A percentile compares a stretch with the other conserved stretches of the same genome.
Conservation (phyloP, 1,140 invertebrate species). For the Anastatus disparis region DNA sequence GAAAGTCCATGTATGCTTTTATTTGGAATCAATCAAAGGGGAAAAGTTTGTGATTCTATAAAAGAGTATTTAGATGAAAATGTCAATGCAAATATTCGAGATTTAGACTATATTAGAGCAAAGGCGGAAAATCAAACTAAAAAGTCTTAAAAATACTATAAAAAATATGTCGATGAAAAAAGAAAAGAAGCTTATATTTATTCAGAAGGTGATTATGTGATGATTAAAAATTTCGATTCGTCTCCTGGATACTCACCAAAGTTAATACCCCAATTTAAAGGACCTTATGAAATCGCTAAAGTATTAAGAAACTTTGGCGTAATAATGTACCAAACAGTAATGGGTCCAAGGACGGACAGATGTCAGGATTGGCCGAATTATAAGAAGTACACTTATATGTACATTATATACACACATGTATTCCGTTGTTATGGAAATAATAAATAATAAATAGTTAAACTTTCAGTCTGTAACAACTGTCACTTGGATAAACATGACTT, state of each 20-base stretch:
- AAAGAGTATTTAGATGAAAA: not conserved
- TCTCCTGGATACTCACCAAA: not conserved
- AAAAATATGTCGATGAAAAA: not conserved
- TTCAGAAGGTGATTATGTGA: too few species aligned
- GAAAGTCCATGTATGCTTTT: not conserved
- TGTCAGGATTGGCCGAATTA: not conserved
- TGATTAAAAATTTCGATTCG: not conserved
- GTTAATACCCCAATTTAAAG: not conserved
- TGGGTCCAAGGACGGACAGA: not conserved
- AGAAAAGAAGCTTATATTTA: not conserved
- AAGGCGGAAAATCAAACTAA: not conserved
- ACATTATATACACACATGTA: too few species aligned
- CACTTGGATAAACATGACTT: too few species aligned
- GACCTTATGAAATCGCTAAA: not conserved
- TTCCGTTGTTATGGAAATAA: too few species aligned
- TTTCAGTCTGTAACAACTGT: too few species aligned
- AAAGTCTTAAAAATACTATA: not conserved
- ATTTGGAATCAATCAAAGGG: not conserved
- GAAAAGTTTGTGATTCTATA: not conserved
- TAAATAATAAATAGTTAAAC: too few species aligned
- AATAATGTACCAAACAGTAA: not conserved
- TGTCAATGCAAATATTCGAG: not conserved
- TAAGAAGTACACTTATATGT: too few species aligned
- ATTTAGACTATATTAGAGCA: not conserved
- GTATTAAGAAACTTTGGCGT: too few species aligned